These are phyloP conservation scores for Stenodema calcarata DNA, from an alignment of 2,888 invertebrate species.

Conservation along the genomic window DNA sequence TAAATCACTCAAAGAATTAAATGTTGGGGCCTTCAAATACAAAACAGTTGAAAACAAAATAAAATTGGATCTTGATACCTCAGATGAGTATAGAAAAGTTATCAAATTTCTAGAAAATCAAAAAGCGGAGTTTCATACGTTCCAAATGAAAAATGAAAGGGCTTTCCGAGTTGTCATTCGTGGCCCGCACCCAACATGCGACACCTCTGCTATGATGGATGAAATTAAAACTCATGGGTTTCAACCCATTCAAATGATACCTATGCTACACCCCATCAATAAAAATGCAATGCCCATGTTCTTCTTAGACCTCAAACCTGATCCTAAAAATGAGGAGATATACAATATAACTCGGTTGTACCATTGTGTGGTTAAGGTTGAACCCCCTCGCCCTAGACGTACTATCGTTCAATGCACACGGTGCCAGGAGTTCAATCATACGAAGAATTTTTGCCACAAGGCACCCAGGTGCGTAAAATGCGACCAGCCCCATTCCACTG, in stretches of 20 bases:
- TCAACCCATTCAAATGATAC: slow-evolving; percentile 20
- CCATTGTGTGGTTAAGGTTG: too few species aligned
- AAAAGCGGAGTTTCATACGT: slow-evolving; percentile 21
- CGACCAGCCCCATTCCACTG: background rate
- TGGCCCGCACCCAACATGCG: background rate
- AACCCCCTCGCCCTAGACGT: too few species aligned
- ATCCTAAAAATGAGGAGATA: background rate
- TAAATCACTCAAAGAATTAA: background rate
- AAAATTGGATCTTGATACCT: background rate
- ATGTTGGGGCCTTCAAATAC: background rate
- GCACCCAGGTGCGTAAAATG: too few species aligned
- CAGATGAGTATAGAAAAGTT: slow-evolving; percentile 1
- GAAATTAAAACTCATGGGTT: background rate
- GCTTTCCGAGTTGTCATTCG: slow-evolving; percentile 13
- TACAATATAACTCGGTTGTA: background rate
- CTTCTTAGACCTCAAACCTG: background rate
- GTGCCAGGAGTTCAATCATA: too few species aligned
- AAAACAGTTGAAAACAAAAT: too few species aligned
- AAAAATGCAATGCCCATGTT: background rate
- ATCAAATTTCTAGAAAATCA: background rate
- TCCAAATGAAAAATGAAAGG: slow-evolving; percentile 22
- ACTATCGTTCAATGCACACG: too few species aligned
- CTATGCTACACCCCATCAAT: background rate
- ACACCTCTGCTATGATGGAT: background rate
- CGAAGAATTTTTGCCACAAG: too few species aligned